Base-by-base conservation (phyloP, 2,888 invertebrate species). In the Neoitamus cyanurus region DNA sequence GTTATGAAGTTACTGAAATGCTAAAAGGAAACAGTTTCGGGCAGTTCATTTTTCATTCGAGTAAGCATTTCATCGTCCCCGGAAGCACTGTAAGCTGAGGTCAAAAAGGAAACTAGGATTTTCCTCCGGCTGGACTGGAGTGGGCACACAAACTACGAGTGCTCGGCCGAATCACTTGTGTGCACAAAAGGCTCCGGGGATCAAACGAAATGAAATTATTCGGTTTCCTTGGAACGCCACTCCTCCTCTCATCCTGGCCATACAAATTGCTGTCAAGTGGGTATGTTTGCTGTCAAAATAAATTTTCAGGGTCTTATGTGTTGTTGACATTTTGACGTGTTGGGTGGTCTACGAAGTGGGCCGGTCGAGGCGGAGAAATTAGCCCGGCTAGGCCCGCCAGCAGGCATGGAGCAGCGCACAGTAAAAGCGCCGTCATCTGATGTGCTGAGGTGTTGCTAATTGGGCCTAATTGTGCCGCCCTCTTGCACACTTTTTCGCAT, bases 181-280 rank as follows among this genome's bases (percentile, higher is more conserved):
- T 69, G 58, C 58, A 69, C 82, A 82, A 82, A 82, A 69, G 82
- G 15, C 82, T 82, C 34, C 1, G 34, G 69, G 82, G 82, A 82
- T 82, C 82, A 82, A 82, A 82, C 69, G 82, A 36, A 82, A 82
- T 69, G 68, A 82, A 82, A 82, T 82, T 69, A 82, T 82, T 82
- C 82, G 37, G 82, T 36, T 69, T 69, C 69, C 69, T 69, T 78
- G 25, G 34, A 30, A 30, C 48, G 25, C 15, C 7, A 78, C 31
- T 46, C 28, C 48, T 78, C 58, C 48, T 48, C 48, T 15, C 34
- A 15, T 58, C 78, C 48, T 30, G 34, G 58, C 58, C n/a, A n/a
- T 37, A 82, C 82, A 82, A 82, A 82, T 82, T 82, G 69, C 82
- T 69, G 82, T 82, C 82, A 82, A 82, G 82, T 82, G 82, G 82